These are phyloP conservation scores for Hesperophylax magnus DNA, from an alignment of 1,140 invertebrate species.

Conservation along the genomic window DNA sequence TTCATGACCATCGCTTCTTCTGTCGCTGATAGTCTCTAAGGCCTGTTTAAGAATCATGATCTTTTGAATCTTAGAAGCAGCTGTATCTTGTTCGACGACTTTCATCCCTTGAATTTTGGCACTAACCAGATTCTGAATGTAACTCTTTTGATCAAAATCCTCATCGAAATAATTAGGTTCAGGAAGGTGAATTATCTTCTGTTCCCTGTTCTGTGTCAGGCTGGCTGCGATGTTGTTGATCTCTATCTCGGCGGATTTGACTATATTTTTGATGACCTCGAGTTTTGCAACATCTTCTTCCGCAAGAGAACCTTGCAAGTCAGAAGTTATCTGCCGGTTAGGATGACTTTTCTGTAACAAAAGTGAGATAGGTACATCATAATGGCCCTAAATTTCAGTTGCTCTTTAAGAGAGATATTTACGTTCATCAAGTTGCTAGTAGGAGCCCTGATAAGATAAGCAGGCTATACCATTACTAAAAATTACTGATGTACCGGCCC, in stretches of 20 bases:
- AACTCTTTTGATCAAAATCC: conserved; percentile 68
- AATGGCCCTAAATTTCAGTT: too few species aligned
- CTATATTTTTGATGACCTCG: conserved; percentile 65
- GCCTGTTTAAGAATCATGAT: conserved; percentile 33
- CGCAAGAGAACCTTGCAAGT: conserved; percentile 6
- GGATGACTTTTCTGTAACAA: conserved; percentile 37
- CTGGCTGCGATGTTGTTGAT: conserved; percentile 65
- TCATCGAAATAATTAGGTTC: conserved; percentile 65
- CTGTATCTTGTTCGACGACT: conserved; percentile 38
- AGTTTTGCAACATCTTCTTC: conserved; percentile 65
- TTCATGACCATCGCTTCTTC: conserved; percentile 11
- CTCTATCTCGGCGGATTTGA: conserved; percentile 67
- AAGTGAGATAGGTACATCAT: too few species aligned
- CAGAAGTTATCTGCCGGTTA: conserved; percentile 8
- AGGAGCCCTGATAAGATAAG: too few species aligned
- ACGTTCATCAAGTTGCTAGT: too few species aligned
- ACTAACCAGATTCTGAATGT: conserved; percentile 67
- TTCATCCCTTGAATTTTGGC: conserved; percentile 66
- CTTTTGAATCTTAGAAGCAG: conserved; percentile 34
- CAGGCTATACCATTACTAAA: too few species aligned
- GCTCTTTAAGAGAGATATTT: too few species aligned
- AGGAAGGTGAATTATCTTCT: conserved; percentile 60
- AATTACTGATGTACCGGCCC: too few species aligned
- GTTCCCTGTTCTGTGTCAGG: conserved; percentile 61
- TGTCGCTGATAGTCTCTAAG: conserved; percentile 4